Evolutionary conservation across 2,113 vertebrate genomes (phyloP), one percentile per base, ranked within the genome.

Genomic region (Syrmaticus mikado): DNA sequence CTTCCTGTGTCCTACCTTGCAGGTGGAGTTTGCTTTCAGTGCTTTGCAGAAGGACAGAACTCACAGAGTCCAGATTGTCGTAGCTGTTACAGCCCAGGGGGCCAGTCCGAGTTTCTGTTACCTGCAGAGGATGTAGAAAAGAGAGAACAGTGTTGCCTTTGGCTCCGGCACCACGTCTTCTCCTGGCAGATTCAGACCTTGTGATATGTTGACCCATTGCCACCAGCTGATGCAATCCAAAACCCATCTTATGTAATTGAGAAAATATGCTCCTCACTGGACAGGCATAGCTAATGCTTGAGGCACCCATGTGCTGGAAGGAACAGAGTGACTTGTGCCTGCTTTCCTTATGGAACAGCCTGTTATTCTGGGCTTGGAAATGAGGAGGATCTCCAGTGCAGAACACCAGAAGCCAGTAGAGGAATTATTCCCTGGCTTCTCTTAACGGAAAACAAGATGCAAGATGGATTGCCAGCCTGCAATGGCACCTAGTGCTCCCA

Each of bases 11-110:
- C 97, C 52, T 97, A 99, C 99, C 99, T 99, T 99, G 99, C 96
- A 99, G 98, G 94, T 99, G 99, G 96, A 99, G 98, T 97, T 99
- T 99, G 98, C 99, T 99, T 98, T 99, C 99, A 16, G 99, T 99
- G 98, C 99, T 99, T 98, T 99, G 99, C 95, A 99, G 98, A 92
- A 99, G 98, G 97, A 99, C 98, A 6, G 99, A 99, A 98, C 99
- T 99, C 95, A 99, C 99, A 48, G 99, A 99, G 98, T 99, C 99
- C 98, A 99, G 98, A 98, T 99, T 99, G 98, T 99, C 99, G 30
- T 99, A 99, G 98, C 99, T 99, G 97, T 99, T 99, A 98, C 99
- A 99, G 94, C 99, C 99, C 97, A 99, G 96, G 4, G 99, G 99
- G 70, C 99, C 99, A 1, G 99, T 99, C 89, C 99, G 98, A 64